A percentile compares a stretch with the other conserved stretches of the same genome.
Evolutionary conservation across 2,797 vertebrate genomes (phyloP).

Genomic region (Alauda arvensis): DNA sequence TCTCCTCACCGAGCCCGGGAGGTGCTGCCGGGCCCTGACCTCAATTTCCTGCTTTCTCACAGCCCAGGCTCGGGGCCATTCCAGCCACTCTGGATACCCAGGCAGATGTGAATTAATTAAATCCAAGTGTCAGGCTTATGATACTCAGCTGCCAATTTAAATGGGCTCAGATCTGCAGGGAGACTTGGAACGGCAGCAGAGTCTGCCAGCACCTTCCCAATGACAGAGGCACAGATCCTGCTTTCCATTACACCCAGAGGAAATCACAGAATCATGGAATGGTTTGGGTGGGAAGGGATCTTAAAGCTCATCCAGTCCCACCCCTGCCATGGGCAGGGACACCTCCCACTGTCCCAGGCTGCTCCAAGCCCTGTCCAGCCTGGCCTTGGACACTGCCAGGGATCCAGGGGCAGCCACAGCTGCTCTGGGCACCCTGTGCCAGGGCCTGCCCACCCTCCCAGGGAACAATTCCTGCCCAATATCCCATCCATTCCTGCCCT

Average conservation of each 20-base stretch:
- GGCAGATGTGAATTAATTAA: conserved; percentile 23
- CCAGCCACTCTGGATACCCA: background rate
- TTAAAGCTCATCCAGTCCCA: accelerated
- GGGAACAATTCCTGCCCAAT: background rate
- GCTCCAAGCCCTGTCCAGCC: background rate
- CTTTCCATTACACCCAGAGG: accelerated
- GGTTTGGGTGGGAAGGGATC: background rate
- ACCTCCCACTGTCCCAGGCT: accelerated
- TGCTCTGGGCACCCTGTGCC: background rate
- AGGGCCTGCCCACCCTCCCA: background rate
- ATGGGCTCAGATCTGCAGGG: background rate
- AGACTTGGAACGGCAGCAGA: accelerated
- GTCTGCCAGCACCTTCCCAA: background rate
- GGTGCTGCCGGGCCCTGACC: background rate
- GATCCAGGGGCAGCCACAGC: background rate
- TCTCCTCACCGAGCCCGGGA: background rate
- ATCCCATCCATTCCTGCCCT: accelerated
- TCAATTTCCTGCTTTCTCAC: background rate
- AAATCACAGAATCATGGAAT: background rate
- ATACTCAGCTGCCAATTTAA: background rate
- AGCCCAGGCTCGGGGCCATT: background rate
- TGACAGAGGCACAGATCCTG: background rate
- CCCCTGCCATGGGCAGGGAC: background rate
- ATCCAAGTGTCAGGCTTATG: background rate
- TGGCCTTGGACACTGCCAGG: background rate